phyloP scores from a whole-genome alignment of 2,797 vertebrate species.

The Oceanodroma leucorhoa region DNA sequence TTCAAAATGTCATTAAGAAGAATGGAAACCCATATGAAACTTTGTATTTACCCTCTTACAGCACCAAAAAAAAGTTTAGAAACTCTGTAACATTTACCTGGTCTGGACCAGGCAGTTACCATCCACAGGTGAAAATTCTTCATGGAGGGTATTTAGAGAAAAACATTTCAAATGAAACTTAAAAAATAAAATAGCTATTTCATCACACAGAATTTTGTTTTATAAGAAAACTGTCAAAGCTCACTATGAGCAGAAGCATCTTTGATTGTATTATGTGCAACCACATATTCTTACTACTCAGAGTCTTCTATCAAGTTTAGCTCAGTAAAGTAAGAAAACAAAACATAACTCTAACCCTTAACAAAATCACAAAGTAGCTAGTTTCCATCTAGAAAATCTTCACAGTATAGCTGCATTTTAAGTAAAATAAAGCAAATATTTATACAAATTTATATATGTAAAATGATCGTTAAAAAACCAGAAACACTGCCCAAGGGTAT shows the following conservation, averaged over 20 bases:
- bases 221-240: not conserved
- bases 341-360: not conserved
- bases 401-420: not conserved
- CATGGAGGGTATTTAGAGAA: not conserved
- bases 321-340: not conserved
- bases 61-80: not conserved
- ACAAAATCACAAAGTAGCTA: not conserved
- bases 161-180: not conserved
- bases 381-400: not conserved
- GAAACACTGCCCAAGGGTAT: not conserved
- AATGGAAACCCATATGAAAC: not conserved
- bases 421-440: not conserved
- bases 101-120: not conserved
- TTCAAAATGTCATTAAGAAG: not conserved
- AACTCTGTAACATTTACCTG: not conserved
- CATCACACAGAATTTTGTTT: not conserved
- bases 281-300: not conserved
- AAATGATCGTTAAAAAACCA: not conserved
- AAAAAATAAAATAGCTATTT: not conserved
- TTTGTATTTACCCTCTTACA: rapidly evolving
- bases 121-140: not conserved
- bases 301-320: not conserved
- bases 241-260: not conserved
- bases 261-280: not conserved
- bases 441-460: not conserved